Evolutionary conservation across 2,113 vertebrate species (phyloP).

Genomic region (Cyprinodon tularosa): DNA sequence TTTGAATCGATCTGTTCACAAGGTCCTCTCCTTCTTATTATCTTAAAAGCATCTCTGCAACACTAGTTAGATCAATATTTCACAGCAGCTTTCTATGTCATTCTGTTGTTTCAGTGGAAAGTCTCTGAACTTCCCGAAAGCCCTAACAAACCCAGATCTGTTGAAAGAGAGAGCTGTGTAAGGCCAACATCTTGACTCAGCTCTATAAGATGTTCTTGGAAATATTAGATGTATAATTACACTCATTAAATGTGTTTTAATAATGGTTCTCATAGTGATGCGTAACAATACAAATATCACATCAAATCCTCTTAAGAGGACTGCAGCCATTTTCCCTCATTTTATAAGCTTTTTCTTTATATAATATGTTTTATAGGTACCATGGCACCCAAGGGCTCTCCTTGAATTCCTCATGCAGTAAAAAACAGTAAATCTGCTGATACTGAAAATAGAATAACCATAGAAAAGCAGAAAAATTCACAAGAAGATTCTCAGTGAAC

Average conservation of each 20-base stretch:
- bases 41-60: slow-evolving; percentile 79
- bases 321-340: slow-evolving; percentile 57
- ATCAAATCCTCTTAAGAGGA: slow-evolving; percentile 34
- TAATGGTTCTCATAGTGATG: slow-evolving; percentile 16
- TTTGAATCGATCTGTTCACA: slow-evolving; percentile 73
- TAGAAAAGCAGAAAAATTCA: slow-evolving; percentile 11
- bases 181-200: slow-evolving; percentile 3
- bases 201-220: slow-evolving; percentile 1
- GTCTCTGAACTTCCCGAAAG: slow-evolving; percentile 30
- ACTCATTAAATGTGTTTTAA: slow-evolving; percentile 5
- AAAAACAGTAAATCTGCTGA: slow-evolving; percentile 69
- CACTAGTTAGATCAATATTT: slow-evolving; percentile 74
- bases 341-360: slow-evolving; percentile 62
- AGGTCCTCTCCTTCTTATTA: slow-evolving; percentile 74
- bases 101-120: slow-evolving; percentile 54
- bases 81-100: slow-evolving; percentile 66
- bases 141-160: slow-evolving; percentile 23
- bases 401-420: slow-evolving; percentile 61
- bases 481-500: slow-evolving; percentile 49
- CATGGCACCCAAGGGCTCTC: slow-evolving; percentile 50
- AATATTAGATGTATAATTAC: background rate
- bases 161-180: slow-evolving; percentile 16
- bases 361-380: slow-evolving; percentile 66
- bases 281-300: slow-evolving; percentile 32
- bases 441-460: slow-evolving; percentile 59